Evolutionary conservation across 1,140 invertebrate genomes (phyloP).

Genomic region (Apolygus lucorum): DNA sequence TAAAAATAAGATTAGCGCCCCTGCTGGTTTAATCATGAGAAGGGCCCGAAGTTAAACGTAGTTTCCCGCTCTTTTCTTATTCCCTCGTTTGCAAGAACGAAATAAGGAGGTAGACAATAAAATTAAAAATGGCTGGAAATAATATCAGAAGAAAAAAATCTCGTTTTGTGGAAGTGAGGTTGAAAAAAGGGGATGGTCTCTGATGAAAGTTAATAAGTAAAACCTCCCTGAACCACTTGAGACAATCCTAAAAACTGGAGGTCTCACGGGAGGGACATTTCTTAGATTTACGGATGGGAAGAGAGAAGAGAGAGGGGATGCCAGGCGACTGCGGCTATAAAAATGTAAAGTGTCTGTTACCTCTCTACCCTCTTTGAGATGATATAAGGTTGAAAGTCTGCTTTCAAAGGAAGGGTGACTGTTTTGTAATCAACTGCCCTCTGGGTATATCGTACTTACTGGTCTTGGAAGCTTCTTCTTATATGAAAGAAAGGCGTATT

Average conservation of each 20-base stretch:
- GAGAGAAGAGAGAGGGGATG: not conserved
- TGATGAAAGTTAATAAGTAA: slow-evolving; percentile 17
- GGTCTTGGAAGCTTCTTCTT: too few species aligned
- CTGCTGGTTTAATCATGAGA: not conserved
- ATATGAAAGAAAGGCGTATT: too few species aligned
- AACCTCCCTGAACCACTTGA: slow-evolving; percentile 7
- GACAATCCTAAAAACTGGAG: slow-evolving; percentile 11
- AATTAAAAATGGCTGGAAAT: slow-evolving; percentile 6
- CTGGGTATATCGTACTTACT: too few species aligned
- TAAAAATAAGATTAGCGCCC: not conserved
- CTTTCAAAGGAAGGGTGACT: too few species aligned
- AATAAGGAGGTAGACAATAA: not conserved
- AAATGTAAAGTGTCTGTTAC: slow-evolving; percentile 2
- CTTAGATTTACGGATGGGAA: not conserved
- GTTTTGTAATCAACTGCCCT: too few species aligned
- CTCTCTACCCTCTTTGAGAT: too few species aligned
- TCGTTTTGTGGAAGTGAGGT: not conserved
- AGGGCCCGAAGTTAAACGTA: not conserved
- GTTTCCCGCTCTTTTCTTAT: not conserved
- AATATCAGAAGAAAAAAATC: not conserved
- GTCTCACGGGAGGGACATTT: not conserved
- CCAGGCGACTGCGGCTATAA: slow-evolving; percentile 1
- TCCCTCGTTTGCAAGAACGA: not conserved
- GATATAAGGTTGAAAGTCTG: too few species aligned
- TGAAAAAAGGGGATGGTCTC: not conserved